These are phyloP conservation scores for Gila orcuttii DNA, from an alignment of 2,113 vertebrate species.

Conservation along the genomic window DNA sequence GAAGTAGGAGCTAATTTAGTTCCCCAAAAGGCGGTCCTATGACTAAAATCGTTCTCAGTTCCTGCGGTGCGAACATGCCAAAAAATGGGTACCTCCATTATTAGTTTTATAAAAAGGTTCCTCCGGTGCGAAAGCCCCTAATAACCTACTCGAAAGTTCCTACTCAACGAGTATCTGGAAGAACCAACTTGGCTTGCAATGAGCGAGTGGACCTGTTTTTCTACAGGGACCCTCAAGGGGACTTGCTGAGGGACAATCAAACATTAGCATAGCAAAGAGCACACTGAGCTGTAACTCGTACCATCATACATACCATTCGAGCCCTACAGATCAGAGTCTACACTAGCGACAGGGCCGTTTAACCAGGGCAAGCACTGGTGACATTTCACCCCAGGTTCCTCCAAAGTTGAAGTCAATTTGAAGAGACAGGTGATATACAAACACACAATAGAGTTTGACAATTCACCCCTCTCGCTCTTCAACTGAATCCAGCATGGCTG, in stretches of 20 bases:
- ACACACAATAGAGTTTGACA: slow-evolving; percentile 19
- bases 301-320: background rate
- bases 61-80: too few species aligned
- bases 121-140: too few species aligned
- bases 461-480: background rate
- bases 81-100: too few species aligned
- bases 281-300: background rate
- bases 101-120: too few species aligned
- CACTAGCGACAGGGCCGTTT: background rate
- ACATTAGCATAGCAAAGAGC: slow-evolving; percentile 6
- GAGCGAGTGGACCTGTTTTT: background rate
- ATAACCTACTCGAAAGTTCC: background rate
- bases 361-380: slow-evolving; percentile 15
- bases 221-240: slow-evolving; percentile 1
- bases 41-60: too few species aligned
- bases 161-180: background rate
- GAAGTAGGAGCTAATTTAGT: too few species aligned
- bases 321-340: background rate
- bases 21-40: too few species aligned
- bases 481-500: background rate
- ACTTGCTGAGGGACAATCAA: background rate
- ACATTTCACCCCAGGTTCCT: background rate
- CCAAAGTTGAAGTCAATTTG: background rate
- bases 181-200: background rate
- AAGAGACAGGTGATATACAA: slow-evolving; percentile 21